Evolutionary conservation across 2,888 invertebrate genomes (phyloP), one percentile per base, ranked within the genome.

Genomic region (Caenorhabditis zanzibari): DNA sequence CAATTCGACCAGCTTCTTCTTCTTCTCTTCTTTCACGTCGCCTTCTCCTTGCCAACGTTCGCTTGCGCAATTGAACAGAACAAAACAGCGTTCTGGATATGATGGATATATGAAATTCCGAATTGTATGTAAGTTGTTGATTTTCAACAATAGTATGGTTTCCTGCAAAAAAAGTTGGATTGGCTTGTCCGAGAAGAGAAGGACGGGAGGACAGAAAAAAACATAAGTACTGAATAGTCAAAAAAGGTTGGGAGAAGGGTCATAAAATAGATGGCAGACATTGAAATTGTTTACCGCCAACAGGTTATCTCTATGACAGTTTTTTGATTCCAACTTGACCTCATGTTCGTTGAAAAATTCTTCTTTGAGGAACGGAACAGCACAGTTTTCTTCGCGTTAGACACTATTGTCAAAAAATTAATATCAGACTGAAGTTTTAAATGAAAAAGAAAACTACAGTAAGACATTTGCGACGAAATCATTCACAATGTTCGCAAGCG

Each of bases 51-150:
- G 28, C 68, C 22, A 52, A 54, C 69, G 66, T 66, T 61, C 69
- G 61, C 63, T 77, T 69, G 69, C 77, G 77, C 77, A 77, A 77
- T 77, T 77, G 77, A 61, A 77, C 71, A 77, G 77, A 77, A 77
- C 69, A 59, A 69, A 59, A 61, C 59, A 72, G 59, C 56, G 77
- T 77, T 77, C 77, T 77, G 71, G 63, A 77, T 77, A 63, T 28
- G 59, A 54, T 35, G 66, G 52, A 59, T 61, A 61, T 47, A 49
- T 71, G 49, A 49, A 52, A 49, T 16, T 49, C 66, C 35, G 52
- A 66, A 61, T 41, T 35, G 47, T 47, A 47, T 52, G 66, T 6
- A 52, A 35, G 54, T 54, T 24, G 38, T 10, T 49, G 22, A 58
- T 44, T 49, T 59, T 63, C 26, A 63, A 64, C 64, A 49, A 35